Evolutionary conservation across 2,113 vertebrate genomes (phyloP), one percentile per base, ranked within the genome.

Genomic region (Elgaria multicarinata): DNA sequence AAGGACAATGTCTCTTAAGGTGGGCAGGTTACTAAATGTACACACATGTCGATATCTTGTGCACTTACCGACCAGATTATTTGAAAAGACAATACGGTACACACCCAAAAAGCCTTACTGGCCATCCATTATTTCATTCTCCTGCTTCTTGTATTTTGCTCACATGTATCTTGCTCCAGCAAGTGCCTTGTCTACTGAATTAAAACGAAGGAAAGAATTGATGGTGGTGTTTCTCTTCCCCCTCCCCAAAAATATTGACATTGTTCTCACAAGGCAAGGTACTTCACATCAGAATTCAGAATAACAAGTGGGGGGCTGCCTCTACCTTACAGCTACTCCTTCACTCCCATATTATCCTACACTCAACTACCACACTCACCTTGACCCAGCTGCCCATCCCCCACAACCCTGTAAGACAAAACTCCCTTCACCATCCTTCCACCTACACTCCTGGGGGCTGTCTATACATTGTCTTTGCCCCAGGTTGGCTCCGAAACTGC

Each of bases 1-100:
- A 80, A 83, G 33, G 86, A 78, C n/a, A 7, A 33, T 50, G n/a
- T 14, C 83, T 50, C 88, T 66, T 39, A 46, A 33, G 31, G 31
- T 69, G 67, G 9, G 26, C 5, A 1, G n/a, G 67, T 72, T 62
- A 50, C 0, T 66, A 94, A 89, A 91, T 87, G 79, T 91, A 90
- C 24, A 53, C 24, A 72, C 55, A 24, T 10, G 42, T 39, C 36
- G 0, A 44, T 13, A 66, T 58, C 85, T 76, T 90, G 58, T 33
- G 42, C 77, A 20, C 79, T 76, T 88, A 72, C 80, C 8, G 2
- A 62, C 67, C 13, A 36, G 53, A 46, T 20, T 67, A 3, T 85
- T 76, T 91, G 71, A 81, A 88, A 87, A 86, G 31, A 75, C 16
- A 53, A 10, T 87, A 24, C 71, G 50, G 42, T n/a, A 24, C 62